These are phyloP conservation scores for Chaenocephalus aceratus DNA, from an alignment of 2,113 vertebrate genomes.

Conservation along the genomic window DNA sequence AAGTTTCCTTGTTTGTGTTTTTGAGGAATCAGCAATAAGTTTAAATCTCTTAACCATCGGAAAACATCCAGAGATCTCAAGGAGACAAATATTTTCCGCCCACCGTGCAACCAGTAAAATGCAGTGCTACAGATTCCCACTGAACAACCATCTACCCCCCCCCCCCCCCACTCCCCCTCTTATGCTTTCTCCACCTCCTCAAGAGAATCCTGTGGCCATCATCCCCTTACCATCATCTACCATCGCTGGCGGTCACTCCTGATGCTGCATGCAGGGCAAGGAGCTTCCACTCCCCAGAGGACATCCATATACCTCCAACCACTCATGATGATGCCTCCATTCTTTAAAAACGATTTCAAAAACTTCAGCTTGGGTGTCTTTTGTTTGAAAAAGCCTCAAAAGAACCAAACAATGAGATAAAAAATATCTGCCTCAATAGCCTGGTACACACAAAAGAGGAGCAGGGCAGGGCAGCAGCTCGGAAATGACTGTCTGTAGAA, in stretches of 20 bases:
- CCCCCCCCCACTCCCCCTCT: constrained; percentile 21
- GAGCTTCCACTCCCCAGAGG: constrained; percentile 40
- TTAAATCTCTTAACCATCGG: constrained; percentile 18
- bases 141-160: constrained; percentile 2
- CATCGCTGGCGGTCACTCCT: constrained; percentile 11
- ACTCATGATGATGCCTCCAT: constrained; percentile 16
- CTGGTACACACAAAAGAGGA: constrained; percentile 38
- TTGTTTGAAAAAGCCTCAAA: constrained; percentile 1
- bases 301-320: constrained; percentile 34
- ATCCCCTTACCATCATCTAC: constrained; percentile 48
- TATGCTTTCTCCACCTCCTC: constrained; percentile 64
- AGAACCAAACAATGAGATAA: constrained; percentile 11
- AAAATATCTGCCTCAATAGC: constrained; percentile 19
- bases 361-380: neutral
- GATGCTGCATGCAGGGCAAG: constrained; percentile 35
- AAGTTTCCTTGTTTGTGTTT: neutral
- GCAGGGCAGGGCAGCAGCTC: constrained; percentile 44
- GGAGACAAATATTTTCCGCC: constrained; percentile 3
- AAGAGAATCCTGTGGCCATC: constrained; percentile 37
- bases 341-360: neutral
- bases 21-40: neutral
- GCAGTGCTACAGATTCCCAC: constrained; percentile 22
- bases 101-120: constrained; percentile 31
- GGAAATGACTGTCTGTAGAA: constrained; percentile 53
- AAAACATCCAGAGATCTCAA: constrained; percentile 25